These are phyloP conservation scores for Pomphorhynchus laevis DNA, from an alignment of 1,140 invertebrate species.

Conservation along the genomic window DNA sequence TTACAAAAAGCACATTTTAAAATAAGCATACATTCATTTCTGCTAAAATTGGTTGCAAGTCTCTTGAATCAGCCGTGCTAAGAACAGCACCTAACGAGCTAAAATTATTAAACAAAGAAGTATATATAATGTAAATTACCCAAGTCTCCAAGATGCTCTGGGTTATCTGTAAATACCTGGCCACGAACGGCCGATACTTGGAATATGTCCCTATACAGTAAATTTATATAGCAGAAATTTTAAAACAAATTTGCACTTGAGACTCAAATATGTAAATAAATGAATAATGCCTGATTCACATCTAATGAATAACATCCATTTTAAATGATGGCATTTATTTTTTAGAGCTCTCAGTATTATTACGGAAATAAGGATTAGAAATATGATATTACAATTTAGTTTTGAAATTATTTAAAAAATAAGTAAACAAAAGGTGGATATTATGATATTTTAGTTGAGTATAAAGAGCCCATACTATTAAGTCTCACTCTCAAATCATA, in stretches of 20 bases:
- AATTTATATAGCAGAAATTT: constrained; percentile 6
- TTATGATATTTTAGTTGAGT: too few species aligned
- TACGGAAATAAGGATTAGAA: too few species aligned
- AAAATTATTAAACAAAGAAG: background rate
- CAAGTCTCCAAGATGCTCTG: constrained; percentile 66
- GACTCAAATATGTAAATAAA: background rate
- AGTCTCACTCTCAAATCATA: constrained; percentile 21
- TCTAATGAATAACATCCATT: too few species aligned
- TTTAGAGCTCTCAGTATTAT: too few species aligned
- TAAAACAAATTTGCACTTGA: background rate
- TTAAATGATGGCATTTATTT: too few species aligned
- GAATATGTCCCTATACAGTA: constrained; percentile 16
- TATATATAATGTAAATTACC: constrained; percentile 13
- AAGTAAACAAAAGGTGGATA: too few species aligned
- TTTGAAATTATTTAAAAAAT: too few species aligned
- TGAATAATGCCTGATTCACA: background rate
- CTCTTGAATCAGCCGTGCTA: constrained; percentile 51
- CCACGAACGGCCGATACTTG: constrained; percentile 69
- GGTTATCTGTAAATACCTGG: constrained; percentile 75
- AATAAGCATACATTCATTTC: constrained; percentile 43
- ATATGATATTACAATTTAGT: too few species aligned
- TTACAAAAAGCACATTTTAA: background rate
- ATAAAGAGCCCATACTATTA: constrained; percentile 13
- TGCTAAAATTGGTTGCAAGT: constrained; percentile 65
- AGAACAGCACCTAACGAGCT: constrained; percentile 38